A percentile compares a stretch with the other conserved stretches of the same genome.
These are phyloP conservation scores for Tridacna crocea DNA, from an alignment of 2,888 invertebrate genomes.

Conservation along the genomic window DNA sequence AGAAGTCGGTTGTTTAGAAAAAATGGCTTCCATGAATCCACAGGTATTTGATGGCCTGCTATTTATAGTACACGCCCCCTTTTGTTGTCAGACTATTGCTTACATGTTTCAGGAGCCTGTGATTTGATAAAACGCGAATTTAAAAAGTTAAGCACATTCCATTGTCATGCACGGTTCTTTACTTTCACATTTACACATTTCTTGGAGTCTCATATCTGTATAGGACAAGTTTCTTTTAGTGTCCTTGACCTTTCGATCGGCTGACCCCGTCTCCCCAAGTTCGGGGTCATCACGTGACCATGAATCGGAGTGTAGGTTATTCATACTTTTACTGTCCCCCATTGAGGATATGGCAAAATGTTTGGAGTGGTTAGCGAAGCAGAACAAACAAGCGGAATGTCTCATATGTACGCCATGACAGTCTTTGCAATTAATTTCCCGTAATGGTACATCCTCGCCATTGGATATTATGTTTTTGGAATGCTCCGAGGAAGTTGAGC, in stretches of 20 bases:
- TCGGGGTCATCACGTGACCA: not conserved
- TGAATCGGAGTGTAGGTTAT: conserved; percentile 4
- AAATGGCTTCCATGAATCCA: too few species aligned
- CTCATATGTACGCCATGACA: conserved; percentile 12
- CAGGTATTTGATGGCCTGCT: too few species aligned
- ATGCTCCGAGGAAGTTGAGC: not conserved
- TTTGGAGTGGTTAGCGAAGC: conserved; percentile 45
- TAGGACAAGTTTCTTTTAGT: conserved; percentile 14
- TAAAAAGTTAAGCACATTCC: not conserved
- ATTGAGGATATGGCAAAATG: conserved; percentile 15
- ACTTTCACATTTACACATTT: conserved; percentile 12
- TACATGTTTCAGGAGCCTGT: too few species aligned
- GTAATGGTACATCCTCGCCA: conserved; percentile 13
- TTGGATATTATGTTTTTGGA: not conserved
- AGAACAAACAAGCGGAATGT: conserved; percentile 50
- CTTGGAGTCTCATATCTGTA: conserved; percentile 13
- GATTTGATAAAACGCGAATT: too few species aligned
- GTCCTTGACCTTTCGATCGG: not conserved
- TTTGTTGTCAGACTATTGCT: too few species aligned
- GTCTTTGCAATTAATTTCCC: not conserved
- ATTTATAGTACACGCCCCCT: too few species aligned
- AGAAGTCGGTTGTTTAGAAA: too few species aligned
- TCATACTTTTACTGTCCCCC: conserved; percentile 16
- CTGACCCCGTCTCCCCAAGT: not conserved
- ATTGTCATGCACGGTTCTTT: conserved; percentile 13